Evolutionary conservation across 2,113 vertebrate species (phyloP), one percentile per base, ranked within the genome.

Genomic region (Hippocampus zosterae): DNA sequence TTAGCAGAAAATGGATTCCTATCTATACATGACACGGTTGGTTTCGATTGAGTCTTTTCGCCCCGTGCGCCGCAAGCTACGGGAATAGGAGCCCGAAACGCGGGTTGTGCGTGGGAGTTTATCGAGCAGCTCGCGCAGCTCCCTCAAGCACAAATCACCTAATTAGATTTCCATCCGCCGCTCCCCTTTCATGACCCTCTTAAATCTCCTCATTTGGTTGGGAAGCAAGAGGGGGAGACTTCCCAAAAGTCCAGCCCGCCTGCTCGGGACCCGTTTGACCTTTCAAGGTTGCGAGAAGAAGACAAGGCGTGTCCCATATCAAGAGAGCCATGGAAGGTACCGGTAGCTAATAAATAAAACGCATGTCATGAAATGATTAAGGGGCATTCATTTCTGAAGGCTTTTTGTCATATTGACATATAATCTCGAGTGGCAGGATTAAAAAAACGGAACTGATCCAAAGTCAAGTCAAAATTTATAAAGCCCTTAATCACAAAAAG

Each of bases 151-250:
- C 83, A 88, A 88, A 89, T 91, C 80, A 81, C 84, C 86, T 92
- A 93, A 93, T 92, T 92, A 91, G 84, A 88, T 91, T 91, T 88
- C 87, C 90, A 90, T 90, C 89, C 80, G 74, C 77, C 76, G 15
- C 77, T 81, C 81, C 84, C 86, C 86, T 87, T 85, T 83, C 78
- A 72, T 88, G 88, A 92, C 87, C 91, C 86, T 79, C 68, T 85
- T 84, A 88, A 88, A 90, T 86, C 84, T 84, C 77, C 29, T 57
- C 12, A 60, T 76, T 81, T 78, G 70, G 69, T 69, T 88, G 81
- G 77, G 86, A 88, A 86, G 78, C 71, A 52, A 81, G 80, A 79
- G 68, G 64, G 46, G 44, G 67, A 80, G 73, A 84, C 73, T 70
- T 84, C 79, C 85, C 84, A 68, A 87, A 89, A 87, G 75, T 75